Base-by-base conservation (phyloP, 2,113 vertebrate genomes). In the Corydoras sp. region DNA sequence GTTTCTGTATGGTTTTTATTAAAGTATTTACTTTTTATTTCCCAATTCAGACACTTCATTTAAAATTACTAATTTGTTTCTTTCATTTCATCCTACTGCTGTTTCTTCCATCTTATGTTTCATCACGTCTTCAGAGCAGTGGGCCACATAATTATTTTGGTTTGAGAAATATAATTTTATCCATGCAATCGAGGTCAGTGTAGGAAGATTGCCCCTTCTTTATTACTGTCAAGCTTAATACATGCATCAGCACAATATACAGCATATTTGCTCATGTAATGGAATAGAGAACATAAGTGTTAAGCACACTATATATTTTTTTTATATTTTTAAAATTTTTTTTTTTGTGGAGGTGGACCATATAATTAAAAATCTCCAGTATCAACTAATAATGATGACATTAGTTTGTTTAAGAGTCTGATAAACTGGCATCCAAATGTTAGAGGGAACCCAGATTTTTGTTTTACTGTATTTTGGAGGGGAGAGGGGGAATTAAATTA, bases 401-500 rank as follows among this genome's bases (percentile, higher is more conserved):
- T 24, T 24, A 24, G 18, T 24, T 24, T 24, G 18, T 24, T 24
- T 43, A 43, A 8, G 35, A 43, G 7, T 5, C 35, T 43, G 4
- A 4, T 35, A 35, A 35, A 35, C 32, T 4, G 32, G 6, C 32
- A 4, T 4, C 3, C 32, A 6, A 35, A 35, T 43, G 1, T 24
- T 1, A 24, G 18, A 24, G 7, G 2, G 2, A 43, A 43, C 35
- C 35, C 7, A 43, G 35, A 43, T 43, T 43, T 43, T 43, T 43
- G 4, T 43, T 43, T 43, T 43, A 8, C 35, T 43, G 35, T 43
- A 75, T 76, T 69, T 62, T 62, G 55, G 75, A 76, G 73, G 74
- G 69, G 75, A 70, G 10, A 43, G 72, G 10, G 49, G 72, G 80
- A 81, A 85, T 79, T 65, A 62, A 62, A 79, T 81, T 65, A 62